Conservation (phyloP, 2,888 invertebrate species). For the Rutpela maculata region DNA sequence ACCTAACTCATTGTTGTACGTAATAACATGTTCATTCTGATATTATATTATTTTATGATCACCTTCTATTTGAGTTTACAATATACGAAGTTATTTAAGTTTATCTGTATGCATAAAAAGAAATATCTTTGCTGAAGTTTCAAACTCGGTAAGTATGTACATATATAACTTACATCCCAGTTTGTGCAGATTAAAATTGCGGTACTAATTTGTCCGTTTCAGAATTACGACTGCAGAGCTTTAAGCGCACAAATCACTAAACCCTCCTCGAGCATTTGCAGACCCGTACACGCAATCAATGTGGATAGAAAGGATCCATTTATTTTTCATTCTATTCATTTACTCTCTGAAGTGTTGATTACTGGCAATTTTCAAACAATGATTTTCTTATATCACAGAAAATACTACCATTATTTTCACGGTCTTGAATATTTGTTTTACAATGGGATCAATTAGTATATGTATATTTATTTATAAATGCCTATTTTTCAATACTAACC, state of each 20-base stretch:
- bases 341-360: constrained; percentile 8
- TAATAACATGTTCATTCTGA: too few relatives aligned
- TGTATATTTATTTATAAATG: too few relatives aligned
- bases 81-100: too few relatives aligned
- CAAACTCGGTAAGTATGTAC: too few relatives aligned
- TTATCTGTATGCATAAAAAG: too few relatives aligned
- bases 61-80: too few relatives aligned
- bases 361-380: constrained; percentile 14
- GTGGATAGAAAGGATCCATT: constrained; percentile 27
- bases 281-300: constrained; percentile 26
- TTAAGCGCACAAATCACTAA: constrained; percentile 3
- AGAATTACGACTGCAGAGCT: neutral
- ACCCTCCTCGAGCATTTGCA: constrained; percentile 19
- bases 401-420: neutral
- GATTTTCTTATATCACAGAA: neutral
- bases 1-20: too few relatives aligned
- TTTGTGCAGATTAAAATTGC: constrained; percentile 24
- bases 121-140: too few relatives aligned
- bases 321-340: constrained; percentile 10
- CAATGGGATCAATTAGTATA: too few relatives aligned
- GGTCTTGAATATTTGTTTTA: too few relatives aligned
- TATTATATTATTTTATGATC: too few relatives aligned
- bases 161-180: neutral
- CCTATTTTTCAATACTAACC: too few relatives aligned
- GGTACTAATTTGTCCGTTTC: constrained; percentile 26